Conservation (phyloP, 2,113 vertebrate species). For the Shinisaurus crocodilurus region DNA sequence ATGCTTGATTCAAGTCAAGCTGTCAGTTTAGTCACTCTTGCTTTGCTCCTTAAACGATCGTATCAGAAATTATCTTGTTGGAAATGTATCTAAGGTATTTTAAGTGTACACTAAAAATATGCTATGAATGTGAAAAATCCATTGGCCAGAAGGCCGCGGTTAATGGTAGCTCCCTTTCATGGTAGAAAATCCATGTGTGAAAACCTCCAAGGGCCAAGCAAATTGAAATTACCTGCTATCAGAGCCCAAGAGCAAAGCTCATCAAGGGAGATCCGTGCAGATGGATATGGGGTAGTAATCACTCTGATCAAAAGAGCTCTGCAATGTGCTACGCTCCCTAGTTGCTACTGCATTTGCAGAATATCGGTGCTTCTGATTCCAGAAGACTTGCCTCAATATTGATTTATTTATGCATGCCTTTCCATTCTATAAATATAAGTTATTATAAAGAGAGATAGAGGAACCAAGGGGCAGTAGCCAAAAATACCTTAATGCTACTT, state of each 20-base stretch:
- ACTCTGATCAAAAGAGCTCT: not conserved
- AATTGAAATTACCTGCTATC: conserved; percentile 7
- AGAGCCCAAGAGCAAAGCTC: conserved; percentile 9
- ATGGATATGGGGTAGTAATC: not conserved
- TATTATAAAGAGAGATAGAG: fast-evolving
- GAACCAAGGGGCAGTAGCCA: conserved; percentile 2
- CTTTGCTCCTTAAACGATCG: not conserved
- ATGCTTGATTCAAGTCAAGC: not conserved
- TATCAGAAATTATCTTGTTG: not conserved
- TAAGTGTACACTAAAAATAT: not conserved
- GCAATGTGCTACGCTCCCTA: not conserved
- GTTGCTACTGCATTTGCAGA: not conserved
- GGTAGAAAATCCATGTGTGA: not conserved
- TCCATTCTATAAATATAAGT: not conserved
- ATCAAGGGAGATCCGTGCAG: conserved; percentile 31
- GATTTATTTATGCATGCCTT: not conserved
- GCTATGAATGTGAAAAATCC: not conserved
- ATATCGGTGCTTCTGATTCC: not conserved
- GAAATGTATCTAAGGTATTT: not conserved
- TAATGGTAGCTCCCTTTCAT: not conserved
- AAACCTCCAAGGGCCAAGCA: not conserved
- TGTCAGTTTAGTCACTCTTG: not conserved
- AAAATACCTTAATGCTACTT: not conserved
- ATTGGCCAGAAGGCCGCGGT: not conserved
- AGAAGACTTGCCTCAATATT: not conserved